Conservation (phyloP, 2,113 vertebrate genomes). For the Colistium nudipinnis region DNA sequence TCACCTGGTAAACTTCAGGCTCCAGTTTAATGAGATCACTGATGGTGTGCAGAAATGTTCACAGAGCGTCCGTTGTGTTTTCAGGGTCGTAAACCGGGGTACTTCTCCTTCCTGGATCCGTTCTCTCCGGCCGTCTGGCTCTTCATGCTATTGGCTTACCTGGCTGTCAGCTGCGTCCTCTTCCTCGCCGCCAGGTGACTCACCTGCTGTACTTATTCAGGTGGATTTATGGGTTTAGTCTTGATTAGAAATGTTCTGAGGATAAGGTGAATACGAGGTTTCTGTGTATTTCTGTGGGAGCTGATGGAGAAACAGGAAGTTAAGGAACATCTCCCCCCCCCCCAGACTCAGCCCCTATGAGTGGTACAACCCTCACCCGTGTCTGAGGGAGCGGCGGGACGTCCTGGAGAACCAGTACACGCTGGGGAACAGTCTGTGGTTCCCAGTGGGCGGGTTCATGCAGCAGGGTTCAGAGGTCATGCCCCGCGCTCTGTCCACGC, state of each 20-base stretch:
- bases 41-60: no score
- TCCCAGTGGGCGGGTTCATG: constrained; percentile 95
- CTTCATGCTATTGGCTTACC: constrained; percentile 95
- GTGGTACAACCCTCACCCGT: constrained; percentile 96
- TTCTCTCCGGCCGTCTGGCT: constrained; percentile 97
- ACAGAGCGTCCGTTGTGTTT: constrained; percentile 3
- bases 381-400: constrained; percentile 86
- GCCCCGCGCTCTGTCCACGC: constrained; percentile 91
- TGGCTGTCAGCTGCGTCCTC: constrained; percentile 94
- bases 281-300: constrained; percentile 9
- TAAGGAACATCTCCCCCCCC: no score
- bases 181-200: constrained; percentile 93
- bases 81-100: constrained; percentile 93
- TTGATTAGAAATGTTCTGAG: no score
- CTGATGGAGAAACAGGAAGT: no score
- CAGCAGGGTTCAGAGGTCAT: constrained; percentile 96
- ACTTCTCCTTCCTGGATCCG: constrained; percentile 96
- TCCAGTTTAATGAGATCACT: no score
- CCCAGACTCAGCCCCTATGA: constrained; percentile 92
- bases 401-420: constrained; percentile 96
- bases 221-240: no score
- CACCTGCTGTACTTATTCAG: constrained; percentile 47
- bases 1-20: constrained; percentile 84
- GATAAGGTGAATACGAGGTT: constrained; percentile 22
- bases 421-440: constrained; percentile 96